These are phyloP conservation scores for Halichoeres trimaculatus DNA, from an alignment of 2,113 vertebrate genomes.

Conservation along the genomic window DNA sequence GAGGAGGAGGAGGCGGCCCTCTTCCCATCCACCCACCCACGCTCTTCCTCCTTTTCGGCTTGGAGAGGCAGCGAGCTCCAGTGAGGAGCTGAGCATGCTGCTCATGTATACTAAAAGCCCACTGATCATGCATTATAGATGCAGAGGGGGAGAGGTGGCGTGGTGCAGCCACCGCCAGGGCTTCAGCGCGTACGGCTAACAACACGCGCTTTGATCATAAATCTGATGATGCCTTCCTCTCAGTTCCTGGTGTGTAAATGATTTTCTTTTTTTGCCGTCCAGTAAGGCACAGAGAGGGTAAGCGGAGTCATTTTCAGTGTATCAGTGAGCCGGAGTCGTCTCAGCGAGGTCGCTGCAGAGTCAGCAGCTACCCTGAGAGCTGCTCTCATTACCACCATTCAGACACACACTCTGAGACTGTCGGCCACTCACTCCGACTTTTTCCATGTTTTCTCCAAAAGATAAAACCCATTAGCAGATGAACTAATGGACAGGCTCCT, in stretches of 20 bases:
- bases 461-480: slow-evolving; percentile 32
- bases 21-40: slow-evolving; percentile 24
- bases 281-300: not conserved
- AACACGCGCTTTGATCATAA: slow-evolving; percentile 71
- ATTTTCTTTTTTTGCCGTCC: slow-evolving; percentile 9
- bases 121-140: slow-evolving; percentile 78
- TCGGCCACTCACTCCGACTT: slow-evolving; percentile 3
- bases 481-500: slow-evolving; percentile 6
- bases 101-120: slow-evolving; percentile 65
- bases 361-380: slow-evolving; percentile 44
- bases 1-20: slow-evolving; percentile 33
- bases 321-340: slow-evolving; percentile 8
- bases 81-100: slow-evolving; percentile 59
- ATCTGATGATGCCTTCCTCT: slow-evolving; percentile 55
- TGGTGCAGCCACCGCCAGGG: slow-evolving; percentile 46
- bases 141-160: slow-evolving; percentile 57
- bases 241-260: slow-evolving; percentile 41
- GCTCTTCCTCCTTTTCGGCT: slow-evolving; percentile 18
- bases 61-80: slow-evolving; percentile 34
- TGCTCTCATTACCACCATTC: slow-evolving; percentile 33
- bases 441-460: slow-evolving; percentile 35
- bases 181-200: slow-evolving; percentile 65
- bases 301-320: slow-evolving; percentile 18
- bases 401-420: slow-evolving; percentile 16
- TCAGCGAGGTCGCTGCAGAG: slow-evolving; percentile 21